Evolutionary conservation across 2,113 vertebrate genomes (phyloP).

Genomic region (Pyrgilauda ruficollis): DNA sequence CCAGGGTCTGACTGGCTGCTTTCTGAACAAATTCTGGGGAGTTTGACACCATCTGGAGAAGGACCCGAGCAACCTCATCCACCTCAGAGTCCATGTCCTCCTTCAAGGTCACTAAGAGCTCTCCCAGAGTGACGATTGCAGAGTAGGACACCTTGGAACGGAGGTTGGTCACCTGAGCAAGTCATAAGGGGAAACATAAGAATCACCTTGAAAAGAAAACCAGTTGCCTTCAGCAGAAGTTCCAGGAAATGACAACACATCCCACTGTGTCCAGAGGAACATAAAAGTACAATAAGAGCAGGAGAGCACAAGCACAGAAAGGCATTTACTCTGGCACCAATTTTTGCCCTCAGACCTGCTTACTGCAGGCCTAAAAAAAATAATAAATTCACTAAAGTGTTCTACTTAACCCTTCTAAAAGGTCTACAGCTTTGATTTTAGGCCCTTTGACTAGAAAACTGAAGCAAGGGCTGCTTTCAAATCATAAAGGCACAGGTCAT

Average conservation of each 20-base stretch:
- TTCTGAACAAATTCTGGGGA: too few species aligned
- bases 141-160: background rate
- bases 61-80: too few species aligned
- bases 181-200: background rate
- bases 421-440: too few species aligned
- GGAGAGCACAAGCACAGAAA: background rate
- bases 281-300: background rate
- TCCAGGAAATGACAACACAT: background rate
- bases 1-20: too few species aligned
- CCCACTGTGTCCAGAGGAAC: too few species aligned
- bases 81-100: background rate
- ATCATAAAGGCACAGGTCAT: too few species aligned
- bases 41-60: too few species aligned
- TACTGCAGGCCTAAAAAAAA: background rate
- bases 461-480: too few species aligned
- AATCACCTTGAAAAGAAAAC: background rate
- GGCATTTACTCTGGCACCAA: background rate
- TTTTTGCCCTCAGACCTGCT: background rate
- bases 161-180: background rate
- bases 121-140: background rate
- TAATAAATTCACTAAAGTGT: background rate
- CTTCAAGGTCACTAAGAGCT: background rate
- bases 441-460: too few species aligned
- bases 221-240: background rate
- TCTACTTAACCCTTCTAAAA: background rate